These are phyloP conservation scores for Limanda limanda DNA, from an alignment of 2,113 vertebrate species.

Conservation along the genomic window DNA sequence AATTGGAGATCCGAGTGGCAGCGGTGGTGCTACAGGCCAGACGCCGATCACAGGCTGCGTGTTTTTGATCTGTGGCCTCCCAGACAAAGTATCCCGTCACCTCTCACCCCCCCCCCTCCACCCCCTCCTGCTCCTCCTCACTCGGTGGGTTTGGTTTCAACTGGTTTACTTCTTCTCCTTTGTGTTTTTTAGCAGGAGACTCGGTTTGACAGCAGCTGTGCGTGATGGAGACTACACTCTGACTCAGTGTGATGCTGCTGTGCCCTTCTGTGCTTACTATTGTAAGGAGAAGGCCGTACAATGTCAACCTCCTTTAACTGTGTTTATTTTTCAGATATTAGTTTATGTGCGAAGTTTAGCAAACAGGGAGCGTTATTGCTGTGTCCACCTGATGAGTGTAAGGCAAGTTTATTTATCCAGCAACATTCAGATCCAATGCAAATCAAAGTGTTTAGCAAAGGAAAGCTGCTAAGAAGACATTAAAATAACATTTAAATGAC, in stretches of 20 bases:
- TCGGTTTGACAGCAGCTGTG: slow-evolving; percentile 6
- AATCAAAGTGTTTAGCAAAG: no score
- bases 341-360: no score
- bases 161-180: slow-evolving; percentile 37
- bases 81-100: slow-evolving; percentile 22
- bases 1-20: slow-evolving; percentile 29
- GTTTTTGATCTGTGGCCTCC: slow-evolving; percentile 38
- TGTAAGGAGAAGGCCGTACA: neutral
- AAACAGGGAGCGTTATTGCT: neutral
- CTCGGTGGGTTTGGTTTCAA: slow-evolving; percentile 53
- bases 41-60: slow-evolving; percentile 61
- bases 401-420: neutral
- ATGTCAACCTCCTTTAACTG: no score
- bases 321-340: no score
- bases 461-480: no score
- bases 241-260: neutral
- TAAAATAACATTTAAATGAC: no score
- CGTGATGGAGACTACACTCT: slow-evolving; percentile 7
- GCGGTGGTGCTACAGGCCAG: slow-evolving; percentile 55
- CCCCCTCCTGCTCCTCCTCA: slow-evolving; percentile 12
- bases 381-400: neutral
- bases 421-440: no score
- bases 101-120: neutral
- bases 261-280: neutral
- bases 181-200: slow-evolving; percentile 46